Evolutionary conservation across 1,140 invertebrate genomes (phyloP).

Genomic region (Drosophila kohkoa): DNA sequence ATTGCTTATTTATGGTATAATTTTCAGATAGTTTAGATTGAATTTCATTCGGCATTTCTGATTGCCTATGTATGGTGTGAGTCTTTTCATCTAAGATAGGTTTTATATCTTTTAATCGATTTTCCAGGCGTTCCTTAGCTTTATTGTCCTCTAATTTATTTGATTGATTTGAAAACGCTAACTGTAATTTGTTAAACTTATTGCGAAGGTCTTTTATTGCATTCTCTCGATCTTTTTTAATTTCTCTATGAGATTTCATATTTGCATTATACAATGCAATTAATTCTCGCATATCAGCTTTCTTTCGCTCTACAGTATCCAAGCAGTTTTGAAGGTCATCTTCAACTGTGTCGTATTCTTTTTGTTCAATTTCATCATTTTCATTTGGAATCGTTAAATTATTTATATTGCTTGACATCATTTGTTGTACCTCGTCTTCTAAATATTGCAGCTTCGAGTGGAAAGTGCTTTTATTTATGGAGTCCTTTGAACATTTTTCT

Average conservation of each 20-base stretch:
- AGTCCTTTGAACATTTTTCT: background rate
- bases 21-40: background rate
- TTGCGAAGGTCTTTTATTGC: background rate
- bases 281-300: background rate
- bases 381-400: too few species aligned
- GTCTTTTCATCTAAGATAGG: background rate
- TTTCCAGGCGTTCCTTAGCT: background rate
- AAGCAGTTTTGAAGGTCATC: background rate
- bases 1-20: background rate
- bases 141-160: background rate
- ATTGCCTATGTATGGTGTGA: background rate
- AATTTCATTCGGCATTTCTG: background rate
- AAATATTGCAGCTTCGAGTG: background rate
- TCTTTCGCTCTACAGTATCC: background rate
- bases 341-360: too few species aligned
- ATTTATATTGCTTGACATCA: background rate
- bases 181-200: background rate
- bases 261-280: background rate
- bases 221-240: background rate
- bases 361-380: too few species aligned
- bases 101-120: background rate
- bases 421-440: background rate
- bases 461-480: background rate
- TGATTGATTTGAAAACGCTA: background rate
- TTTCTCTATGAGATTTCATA: background rate